Evolutionary conservation across 1,140 invertebrate genomes (phyloP).

Genomic region (Helicoverpa zea): DNA sequence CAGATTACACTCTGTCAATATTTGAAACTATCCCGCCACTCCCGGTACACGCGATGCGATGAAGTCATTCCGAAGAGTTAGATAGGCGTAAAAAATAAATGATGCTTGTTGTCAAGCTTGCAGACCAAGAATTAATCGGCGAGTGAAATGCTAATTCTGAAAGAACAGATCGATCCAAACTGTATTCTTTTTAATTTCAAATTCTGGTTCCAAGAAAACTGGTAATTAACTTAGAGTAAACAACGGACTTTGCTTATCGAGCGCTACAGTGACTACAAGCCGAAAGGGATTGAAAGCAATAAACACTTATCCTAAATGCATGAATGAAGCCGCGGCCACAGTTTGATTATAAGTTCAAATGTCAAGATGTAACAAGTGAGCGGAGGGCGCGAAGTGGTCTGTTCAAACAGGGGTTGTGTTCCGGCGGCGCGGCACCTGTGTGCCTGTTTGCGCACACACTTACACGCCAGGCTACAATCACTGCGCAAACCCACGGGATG

Average conservation of each 20-base stretch:
- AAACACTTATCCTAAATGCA: constrained; percentile 29
- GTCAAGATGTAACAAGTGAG: constrained; percentile 61
- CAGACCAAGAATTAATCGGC: too few relatives aligned
- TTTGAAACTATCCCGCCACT: constrained; percentile 61
- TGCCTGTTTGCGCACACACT: constrained; percentile 79
- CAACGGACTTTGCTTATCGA: background rate
- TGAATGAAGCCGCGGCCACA: constrained; percentile 28
- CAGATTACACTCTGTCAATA: constrained; percentile 85
- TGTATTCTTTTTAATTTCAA: too few relatives aligned
- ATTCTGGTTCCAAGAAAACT: background rate
- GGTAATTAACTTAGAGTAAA: background rate
- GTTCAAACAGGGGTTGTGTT: constrained; percentile 70
- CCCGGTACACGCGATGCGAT: constrained; percentile 44
- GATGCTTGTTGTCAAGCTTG: too few relatives aligned
- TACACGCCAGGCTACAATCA: constrained; percentile 74
- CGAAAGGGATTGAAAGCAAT: constrained; percentile 12
- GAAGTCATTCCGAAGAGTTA: constrained; percentile 5
- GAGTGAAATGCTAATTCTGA: too few relatives aligned
- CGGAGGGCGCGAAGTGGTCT: constrained; percentile 61
- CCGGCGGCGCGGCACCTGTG: constrained; percentile 72
- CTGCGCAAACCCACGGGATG: constrained; percentile 70
- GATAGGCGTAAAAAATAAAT: background rate
- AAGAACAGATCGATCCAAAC: too few relatives aligned
- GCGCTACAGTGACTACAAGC: background rate
- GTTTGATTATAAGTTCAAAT: constrained; percentile 61